phyloP scores from a whole-genome alignment of 2,113 vertebrate species.

The Actinemys pallida region DNA sequence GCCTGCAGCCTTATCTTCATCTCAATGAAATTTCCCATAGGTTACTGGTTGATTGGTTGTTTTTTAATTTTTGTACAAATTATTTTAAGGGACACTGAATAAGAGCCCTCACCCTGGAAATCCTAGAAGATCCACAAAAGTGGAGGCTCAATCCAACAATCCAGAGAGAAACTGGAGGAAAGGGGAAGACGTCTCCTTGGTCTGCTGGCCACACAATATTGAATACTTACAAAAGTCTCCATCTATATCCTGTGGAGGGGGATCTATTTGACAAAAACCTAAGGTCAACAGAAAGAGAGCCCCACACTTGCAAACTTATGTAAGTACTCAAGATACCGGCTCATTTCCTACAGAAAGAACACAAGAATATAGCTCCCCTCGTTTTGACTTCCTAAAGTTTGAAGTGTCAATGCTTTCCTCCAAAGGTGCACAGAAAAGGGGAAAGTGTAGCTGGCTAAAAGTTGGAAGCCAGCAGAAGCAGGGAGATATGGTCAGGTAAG shows the following conservation, averaged over 20 bases:
- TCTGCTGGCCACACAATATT: background rate
- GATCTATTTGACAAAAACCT: background rate
- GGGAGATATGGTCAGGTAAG: background rate
- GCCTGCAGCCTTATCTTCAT: background rate
- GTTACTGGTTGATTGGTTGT: background rate
- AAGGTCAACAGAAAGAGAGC: background rate
- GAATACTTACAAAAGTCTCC: background rate
- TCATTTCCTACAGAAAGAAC: constrained; percentile 32
- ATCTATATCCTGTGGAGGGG: background rate
- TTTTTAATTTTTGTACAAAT: background rate
- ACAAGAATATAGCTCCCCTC: background rate
- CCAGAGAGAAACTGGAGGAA: background rate
- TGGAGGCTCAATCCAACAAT: background rate
- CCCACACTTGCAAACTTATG: background rate
- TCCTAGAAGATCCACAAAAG: background rate
- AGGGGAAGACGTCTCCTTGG: background rate
- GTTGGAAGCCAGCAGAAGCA: constrained; percentile 4
- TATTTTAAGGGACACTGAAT: background rate
- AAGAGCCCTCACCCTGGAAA: background rate
- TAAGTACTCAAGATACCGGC: background rate
- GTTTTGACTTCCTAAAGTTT: background rate
- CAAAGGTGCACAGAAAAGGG: background rate
- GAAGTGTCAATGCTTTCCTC: background rate
- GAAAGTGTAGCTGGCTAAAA: background rate
- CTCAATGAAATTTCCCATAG: background rate